Percentiles rank a stretch among this genome's conserved stretches.
Evolutionary conservation across 2,797 vertebrate genomes (phyloP).

Genomic region (Sebastes paucispinis): DNA sequence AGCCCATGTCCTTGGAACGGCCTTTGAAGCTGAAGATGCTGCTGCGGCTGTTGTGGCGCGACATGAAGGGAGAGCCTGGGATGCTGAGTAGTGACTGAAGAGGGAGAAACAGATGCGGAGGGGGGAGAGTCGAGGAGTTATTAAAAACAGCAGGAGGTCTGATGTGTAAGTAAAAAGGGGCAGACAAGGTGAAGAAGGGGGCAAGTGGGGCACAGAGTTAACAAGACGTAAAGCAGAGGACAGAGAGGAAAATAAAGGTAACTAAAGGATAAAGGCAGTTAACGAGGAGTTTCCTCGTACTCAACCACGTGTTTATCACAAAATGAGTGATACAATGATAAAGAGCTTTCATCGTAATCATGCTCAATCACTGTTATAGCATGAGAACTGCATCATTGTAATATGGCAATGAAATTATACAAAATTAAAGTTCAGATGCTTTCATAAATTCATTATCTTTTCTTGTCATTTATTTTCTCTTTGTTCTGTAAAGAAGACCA

Average conservation of each 20-base stretch:
- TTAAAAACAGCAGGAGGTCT: constrained; percentile 15
- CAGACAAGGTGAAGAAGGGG: not conserved
- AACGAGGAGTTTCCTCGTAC: not conserved
- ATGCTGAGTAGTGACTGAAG: constrained; percentile 96
- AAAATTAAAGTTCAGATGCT: not conserved
- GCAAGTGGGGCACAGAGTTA: constrained; percentile 23
- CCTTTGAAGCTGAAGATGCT: constrained; percentile 98
- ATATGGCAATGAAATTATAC: not conserved
- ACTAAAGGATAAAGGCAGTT: not conserved
- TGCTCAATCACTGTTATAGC: not conserved
- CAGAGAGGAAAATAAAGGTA: not conserved
- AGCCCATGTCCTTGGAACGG: constrained; percentile 91
- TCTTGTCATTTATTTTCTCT: not conserved
- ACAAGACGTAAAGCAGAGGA: constrained; percentile 66
- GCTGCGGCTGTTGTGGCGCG: constrained; percentile 97
- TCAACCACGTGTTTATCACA: not conserved
- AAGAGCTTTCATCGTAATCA: not conserved
- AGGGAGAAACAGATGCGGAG: constrained; percentile 26
- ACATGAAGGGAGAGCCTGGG: constrained; percentile 96
- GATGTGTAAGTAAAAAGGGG: not conserved
- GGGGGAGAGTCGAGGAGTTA: constrained; percentile 8
- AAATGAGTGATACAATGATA: not conserved
- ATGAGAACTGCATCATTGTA: not conserved
- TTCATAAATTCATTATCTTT: not conserved
- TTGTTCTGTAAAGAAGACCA: not conserved